Evolutionary conservation across 2,113 vertebrate species (phyloP).

Genomic region (Lipotes vexillifer): DNA sequence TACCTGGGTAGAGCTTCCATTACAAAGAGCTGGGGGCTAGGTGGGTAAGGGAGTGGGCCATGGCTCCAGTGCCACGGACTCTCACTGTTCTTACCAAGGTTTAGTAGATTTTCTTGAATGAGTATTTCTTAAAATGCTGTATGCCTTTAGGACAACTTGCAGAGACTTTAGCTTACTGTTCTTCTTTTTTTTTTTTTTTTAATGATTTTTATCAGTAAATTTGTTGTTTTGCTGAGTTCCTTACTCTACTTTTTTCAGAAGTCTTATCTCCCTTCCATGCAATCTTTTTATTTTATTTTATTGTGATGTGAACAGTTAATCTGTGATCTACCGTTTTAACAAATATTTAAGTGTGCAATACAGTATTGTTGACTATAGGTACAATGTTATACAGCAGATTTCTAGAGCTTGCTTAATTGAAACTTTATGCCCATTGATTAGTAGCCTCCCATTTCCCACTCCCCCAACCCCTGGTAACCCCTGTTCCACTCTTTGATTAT

Average conservation of each 20-base stretch:
- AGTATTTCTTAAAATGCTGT: neutral
- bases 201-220: neutral
- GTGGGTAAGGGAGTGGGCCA: neutral
- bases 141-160: neutral
- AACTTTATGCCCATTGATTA: too few relatives aligned
- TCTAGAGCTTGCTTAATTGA: too few relatives aligned
- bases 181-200: neutral
- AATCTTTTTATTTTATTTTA: neutral
- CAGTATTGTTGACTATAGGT: neutral
- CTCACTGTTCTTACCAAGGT: too few relatives aligned
- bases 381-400: neutral
- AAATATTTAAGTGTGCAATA: too few relatives aligned
- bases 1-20: too few relatives aligned
- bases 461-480: too few relatives aligned
- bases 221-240: neutral
- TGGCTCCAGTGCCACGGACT: too few relatives aligned
- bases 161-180: neutral
- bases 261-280: neutral
- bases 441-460: too few relatives aligned
- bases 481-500: too few relatives aligned
- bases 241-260: neutral
- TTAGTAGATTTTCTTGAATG: too few relatives aligned
- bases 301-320: neutral
- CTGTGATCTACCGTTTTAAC: too few relatives aligned
- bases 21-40: neutral